Percentiles rank a stretch among this genome's conserved stretches.
Conservation (phyloP, 2,888 invertebrate genomes). For the Selenia dentaria region DNA sequence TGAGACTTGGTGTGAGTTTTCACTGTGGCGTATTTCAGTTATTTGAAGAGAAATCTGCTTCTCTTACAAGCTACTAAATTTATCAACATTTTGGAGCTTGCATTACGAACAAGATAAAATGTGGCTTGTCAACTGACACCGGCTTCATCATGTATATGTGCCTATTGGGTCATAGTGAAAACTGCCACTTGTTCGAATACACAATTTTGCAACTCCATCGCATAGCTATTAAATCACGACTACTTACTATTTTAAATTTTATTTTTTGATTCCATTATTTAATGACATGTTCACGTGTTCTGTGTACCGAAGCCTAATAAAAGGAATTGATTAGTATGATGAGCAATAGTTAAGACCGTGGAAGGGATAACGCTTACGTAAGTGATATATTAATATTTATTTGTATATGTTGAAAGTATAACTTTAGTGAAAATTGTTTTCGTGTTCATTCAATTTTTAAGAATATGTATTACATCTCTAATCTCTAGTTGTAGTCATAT, state of each 20-base stretch:
- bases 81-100: too few relatives aligned
- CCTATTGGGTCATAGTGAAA: constrained; percentile 1
- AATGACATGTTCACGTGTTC: constrained; percentile 16
- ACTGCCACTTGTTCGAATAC: not conserved
- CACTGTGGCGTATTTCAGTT: not conserved
- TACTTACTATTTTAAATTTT: not conserved
- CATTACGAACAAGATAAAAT: too few relatives aligned
- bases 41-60: too few relatives aligned
- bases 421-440: constrained; percentile 13
- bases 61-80: too few relatives aligned
- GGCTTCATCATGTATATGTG: not conserved
- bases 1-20: not conserved
- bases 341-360: constrained; percentile 17
- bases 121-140: too few relatives aligned
- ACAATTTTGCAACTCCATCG: constrained; percentile 2
- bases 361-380: constrained; percentile 9
- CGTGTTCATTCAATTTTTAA: constrained; percentile 28
- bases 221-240: not conserved
- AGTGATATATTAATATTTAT: constrained; percentile 14
- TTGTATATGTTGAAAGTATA: constrained; percentile 3
- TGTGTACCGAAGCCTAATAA: constrained; percentile 26
- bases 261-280: constrained; percentile 14
- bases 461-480: constrained; percentile 4
- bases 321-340: constrained; percentile 62
- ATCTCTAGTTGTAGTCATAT: constrained; percentile 5